Evolutionary conservation across 2,113 vertebrate species (phyloP).

Genomic region (Cyanoderma ruficeps): DNA sequence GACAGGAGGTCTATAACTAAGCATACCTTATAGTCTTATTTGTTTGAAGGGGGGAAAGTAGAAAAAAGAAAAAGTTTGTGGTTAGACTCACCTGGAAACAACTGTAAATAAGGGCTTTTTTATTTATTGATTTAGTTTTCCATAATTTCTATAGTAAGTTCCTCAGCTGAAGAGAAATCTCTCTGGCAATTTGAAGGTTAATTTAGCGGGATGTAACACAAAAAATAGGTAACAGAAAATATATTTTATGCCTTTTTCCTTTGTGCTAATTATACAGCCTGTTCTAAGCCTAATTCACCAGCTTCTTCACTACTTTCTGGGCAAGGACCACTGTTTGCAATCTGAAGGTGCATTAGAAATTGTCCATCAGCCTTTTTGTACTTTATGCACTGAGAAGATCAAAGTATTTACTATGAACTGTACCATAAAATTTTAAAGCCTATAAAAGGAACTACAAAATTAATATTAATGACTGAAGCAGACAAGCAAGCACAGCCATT

Average conservation of each 20-base stretch:
- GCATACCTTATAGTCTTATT: conserved; percentile 56
- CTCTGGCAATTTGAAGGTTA: neutral
- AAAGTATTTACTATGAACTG: conserved; percentile 14
- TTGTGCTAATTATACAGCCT: neutral
- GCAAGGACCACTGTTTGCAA: neutral
- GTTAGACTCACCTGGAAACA: conserved; percentile 57
- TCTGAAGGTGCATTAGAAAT: neutral
- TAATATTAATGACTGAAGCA: conserved; percentile 33
- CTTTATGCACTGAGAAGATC: conserved; percentile 19
- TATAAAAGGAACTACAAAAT: conserved; percentile 19
- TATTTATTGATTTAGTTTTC: neutral
- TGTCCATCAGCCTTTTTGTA: neutral
- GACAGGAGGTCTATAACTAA: neutral
- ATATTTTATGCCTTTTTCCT: neutral
- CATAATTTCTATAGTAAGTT: neutral
- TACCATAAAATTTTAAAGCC: conserved; percentile 32
- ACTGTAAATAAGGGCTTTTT: neutral
- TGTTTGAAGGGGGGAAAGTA: conserved; percentile 34
- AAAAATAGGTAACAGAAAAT: neutral
- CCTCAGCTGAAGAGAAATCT: neutral
- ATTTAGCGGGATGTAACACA: neutral
- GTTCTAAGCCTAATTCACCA: neutral
- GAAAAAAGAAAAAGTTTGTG: conserved; percentile 36
- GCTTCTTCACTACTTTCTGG: neutral
- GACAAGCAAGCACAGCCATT: conserved; percentile 39